Evolutionary conservation across 2,888 invertebrate genomes (phyloP).

Genomic region (Amitus sp.): DNA sequence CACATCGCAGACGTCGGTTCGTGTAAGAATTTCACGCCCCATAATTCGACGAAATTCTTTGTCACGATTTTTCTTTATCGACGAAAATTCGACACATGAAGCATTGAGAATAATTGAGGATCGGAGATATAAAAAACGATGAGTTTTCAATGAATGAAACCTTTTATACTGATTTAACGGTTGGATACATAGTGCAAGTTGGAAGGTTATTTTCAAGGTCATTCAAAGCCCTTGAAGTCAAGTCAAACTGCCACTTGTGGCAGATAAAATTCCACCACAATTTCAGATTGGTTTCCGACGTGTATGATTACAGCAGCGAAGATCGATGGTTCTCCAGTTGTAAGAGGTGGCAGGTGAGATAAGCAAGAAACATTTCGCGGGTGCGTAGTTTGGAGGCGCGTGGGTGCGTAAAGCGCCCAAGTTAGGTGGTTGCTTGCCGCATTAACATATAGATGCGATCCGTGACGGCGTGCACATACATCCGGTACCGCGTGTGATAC

Average conservation of each 20-base stretch:
- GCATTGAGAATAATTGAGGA: too few species aligned
- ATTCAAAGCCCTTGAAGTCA: too few species aligned
- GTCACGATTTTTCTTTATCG: too few species aligned
- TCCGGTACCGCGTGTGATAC: conserved; percentile 16
- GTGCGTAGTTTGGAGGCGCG: conserved; percentile 9
- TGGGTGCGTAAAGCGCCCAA: conserved; percentile 40
- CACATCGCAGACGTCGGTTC: too few species aligned
- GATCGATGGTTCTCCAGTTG: not conserved
- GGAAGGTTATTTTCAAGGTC: too few species aligned
- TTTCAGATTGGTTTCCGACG: not conserved
- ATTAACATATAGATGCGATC: conserved; percentile 61
- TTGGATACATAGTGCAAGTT: too few species aligned
- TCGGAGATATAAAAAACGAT: too few species aligned
- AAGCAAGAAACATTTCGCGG: conserved; percentile 8
- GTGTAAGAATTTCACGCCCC: too few species aligned
- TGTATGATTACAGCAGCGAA: not conserved
- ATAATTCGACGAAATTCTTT: too few species aligned
- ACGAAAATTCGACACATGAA: too few species aligned
- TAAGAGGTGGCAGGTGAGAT: not conserved
- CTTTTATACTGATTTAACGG: too few species aligned
- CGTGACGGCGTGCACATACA: conserved; percentile 52
- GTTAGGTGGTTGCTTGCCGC: conserved; percentile 44
- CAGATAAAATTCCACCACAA: not conserved
- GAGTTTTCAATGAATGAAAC: too few species aligned
- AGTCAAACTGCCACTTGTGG: conserved; percentile 1